These are phyloP conservation scores for Eupithecia dodoneata DNA, from an alignment of 2,888 invertebrate genomes.

Conservation along the genomic window DNA sequence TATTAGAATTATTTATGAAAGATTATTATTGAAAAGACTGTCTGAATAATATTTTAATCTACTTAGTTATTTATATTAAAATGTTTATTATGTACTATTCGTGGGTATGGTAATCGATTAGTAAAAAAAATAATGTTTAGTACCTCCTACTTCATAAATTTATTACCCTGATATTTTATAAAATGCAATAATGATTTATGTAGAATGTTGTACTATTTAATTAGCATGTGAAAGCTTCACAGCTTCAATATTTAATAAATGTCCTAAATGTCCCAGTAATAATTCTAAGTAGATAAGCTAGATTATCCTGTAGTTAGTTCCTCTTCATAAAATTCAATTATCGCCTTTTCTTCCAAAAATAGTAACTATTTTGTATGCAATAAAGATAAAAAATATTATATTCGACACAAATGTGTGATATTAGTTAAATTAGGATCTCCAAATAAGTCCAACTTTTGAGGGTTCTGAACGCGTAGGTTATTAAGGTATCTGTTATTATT, in stretches of 20 bases:
- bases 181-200: conserved; percentile 13
- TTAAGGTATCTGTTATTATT: not conserved
- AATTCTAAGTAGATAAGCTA: conserved; percentile 40
- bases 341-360: conserved; percentile 31
- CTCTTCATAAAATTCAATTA: conserved; percentile 18
- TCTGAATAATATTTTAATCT: conserved; percentile 40
- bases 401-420: conserved; percentile 34
- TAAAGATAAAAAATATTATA: conserved; percentile 26
- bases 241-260: conserved; percentile 14
- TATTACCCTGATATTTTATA: conserved; percentile 8
- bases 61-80: conserved; percentile 26
- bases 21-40: conserved; percentile 48
- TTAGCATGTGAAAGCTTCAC: conserved; percentile 4
- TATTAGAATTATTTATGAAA: conserved; percentile 35
- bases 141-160: conserved; percentile 8
- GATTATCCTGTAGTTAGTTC: conserved; percentile 30
- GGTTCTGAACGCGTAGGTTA: conserved; percentile 7
- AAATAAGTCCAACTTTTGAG: conserved; percentile 38
- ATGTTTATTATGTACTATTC: conserved; percentile 20
- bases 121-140: not conserved
- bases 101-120: conserved; percentile 22
- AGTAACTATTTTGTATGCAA: conserved; percentile 27
- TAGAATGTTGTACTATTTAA: not conserved
- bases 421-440: conserved; percentile 29
- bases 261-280: conserved; percentile 35